Evolutionary conservation across 2,797 vertebrate genomes (phyloP).

Genomic region (Gila robusta): DNA sequence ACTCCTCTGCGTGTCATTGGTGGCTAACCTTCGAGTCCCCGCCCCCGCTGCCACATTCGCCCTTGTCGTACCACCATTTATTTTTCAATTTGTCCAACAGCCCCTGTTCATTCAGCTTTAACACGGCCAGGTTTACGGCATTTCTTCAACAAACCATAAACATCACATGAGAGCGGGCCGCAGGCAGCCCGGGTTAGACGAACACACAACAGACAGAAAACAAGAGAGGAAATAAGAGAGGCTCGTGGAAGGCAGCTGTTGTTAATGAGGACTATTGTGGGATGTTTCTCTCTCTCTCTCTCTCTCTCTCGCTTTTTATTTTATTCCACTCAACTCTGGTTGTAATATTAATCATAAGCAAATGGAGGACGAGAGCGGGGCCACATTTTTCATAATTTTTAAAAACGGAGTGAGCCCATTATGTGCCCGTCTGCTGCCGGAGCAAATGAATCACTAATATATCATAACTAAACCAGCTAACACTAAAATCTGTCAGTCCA

Average conservation of each 20-base stretch:
- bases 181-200: conserved; percentile 54
- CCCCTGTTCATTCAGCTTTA: conserved; percentile 99
- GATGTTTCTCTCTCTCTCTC: conserved; percentile 21
- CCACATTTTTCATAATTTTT: background rate
- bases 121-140: conserved; percentile 99
- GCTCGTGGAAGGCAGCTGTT: conserved; percentile 59
- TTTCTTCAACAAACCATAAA: conserved; percentile 91
- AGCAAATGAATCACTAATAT: background rate
- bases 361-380: background rate
- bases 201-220: conserved; percentile 30
- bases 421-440: background rate
- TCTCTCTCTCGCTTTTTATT: conserved; percentile 10
- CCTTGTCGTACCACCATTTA: conserved; percentile 99
- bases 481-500: background rate
- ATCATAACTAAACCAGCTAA: background rate
- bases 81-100: conserved; percentile 99
- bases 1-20: conserved; percentile 84
- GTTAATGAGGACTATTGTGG: conserved; percentile 55
- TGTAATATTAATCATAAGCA: background rate
- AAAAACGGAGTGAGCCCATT: background rate
- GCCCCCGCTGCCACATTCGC: conserved; percentile 99
- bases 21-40: conserved; percentile 99
- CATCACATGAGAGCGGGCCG: conserved; percentile 51
- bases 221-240: conserved; percentile 63
- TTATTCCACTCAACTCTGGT: background rate